Percentiles rank a stretch among this genome's conserved stretches.
phyloP scores from a whole-genome alignment of 2,113 vertebrate species.

The Hypomesus transpacificus region DNA sequence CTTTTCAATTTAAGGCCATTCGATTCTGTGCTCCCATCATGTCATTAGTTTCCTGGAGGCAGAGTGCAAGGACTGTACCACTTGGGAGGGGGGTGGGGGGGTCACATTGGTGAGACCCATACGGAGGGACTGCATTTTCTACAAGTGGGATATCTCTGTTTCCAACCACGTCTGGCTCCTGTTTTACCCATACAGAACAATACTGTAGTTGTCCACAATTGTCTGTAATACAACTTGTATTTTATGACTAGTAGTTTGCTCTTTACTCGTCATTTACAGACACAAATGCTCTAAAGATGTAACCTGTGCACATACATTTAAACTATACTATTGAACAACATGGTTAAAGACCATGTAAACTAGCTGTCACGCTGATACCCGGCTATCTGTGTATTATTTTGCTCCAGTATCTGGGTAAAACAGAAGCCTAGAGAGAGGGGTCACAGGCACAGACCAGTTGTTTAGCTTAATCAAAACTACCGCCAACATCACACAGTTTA shows the following conservation, averaged over 20 bases:
- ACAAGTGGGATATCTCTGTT: constrained; percentile 26
- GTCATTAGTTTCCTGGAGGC: not conserved
- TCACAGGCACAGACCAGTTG: constrained; percentile 32
- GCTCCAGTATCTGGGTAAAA: constrained; percentile 48
- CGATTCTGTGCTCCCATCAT: not conserved
- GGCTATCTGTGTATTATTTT: not conserved
- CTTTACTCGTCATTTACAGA: not conserved
- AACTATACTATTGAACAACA: no score
- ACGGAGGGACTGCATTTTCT: constrained; percentile 60
- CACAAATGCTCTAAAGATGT: constrained; percentile 1
- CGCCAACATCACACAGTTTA: constrained; percentile 53
- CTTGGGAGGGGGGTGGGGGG: not conserved
- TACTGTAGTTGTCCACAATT: constrained; percentile 6
- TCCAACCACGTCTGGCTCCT: constrained; percentile 38
- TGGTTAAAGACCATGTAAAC: no score
- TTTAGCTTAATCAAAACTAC: constrained; percentile 51
- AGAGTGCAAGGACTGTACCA: not conserved
- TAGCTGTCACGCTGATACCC: no score
- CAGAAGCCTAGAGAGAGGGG: constrained; percentile 50
- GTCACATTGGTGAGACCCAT: constrained; percentile 1
- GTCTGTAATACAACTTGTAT: no score
- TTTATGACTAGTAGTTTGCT: constrained; percentile 20
- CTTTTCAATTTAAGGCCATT: not conserved
- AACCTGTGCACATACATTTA: no score
- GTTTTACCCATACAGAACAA: constrained; percentile 54